phyloP scores from a whole-genome alignment of 2,797 vertebrate species.

The Acridotheres tristis region DNA sequence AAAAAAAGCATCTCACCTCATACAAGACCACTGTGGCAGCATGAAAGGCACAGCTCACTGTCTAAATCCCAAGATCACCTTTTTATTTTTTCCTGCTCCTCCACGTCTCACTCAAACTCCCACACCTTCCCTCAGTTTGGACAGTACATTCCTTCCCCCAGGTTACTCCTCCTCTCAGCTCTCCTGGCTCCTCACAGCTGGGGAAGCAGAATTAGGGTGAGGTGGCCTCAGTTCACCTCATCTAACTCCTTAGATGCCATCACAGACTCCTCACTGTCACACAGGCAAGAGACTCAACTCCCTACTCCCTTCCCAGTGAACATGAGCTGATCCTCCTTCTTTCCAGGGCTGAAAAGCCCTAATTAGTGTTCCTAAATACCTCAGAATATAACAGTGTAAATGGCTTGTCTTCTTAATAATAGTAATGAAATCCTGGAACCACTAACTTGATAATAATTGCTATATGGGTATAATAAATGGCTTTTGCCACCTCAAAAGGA shows the following conservation, averaged over 20 bases:
- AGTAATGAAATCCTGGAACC: constrained; percentile 20
- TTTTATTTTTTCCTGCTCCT: background rate
- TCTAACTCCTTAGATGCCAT: background rate
- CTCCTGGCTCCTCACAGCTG: background rate
- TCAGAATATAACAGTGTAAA: background rate
- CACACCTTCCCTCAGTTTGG: background rate
- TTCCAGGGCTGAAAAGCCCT: background rate
- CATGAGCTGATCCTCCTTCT: background rate
- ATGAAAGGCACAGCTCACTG: background rate
- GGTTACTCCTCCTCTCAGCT: background rate
- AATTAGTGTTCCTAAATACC: constrained; percentile 4
- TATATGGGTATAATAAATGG: constrained; percentile 35
- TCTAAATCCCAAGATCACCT: background rate
- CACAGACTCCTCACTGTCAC: background rate
- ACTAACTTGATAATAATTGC: constrained; percentile 11
- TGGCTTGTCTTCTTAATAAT: constrained; percentile 11
- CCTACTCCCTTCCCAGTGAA: background rate
- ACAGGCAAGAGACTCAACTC: background rate
- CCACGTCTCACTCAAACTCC: background rate
- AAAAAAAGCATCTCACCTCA: background rate
- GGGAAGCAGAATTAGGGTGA: background rate
- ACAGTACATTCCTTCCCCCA: background rate
- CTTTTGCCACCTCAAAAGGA: constrained; percentile 27
- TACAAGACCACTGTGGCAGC: background rate
- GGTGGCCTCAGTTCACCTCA: background rate